Base-by-base conservation (phyloP, 2,888 invertebrate species). In the Seira ritae region DNA sequence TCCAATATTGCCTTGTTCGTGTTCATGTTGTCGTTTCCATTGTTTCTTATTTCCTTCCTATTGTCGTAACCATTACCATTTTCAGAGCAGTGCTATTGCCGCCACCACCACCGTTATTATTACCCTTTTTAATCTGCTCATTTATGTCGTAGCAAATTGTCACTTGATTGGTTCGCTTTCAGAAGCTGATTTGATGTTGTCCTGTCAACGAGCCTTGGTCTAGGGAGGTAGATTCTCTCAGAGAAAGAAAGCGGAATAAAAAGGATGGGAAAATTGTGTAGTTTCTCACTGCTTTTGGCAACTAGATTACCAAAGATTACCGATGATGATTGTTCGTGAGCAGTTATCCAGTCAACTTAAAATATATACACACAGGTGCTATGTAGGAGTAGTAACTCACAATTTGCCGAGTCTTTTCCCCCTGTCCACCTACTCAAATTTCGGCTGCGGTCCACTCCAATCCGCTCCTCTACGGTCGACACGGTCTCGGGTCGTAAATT, bases 401-500 rank as follows among this genome's bases (percentile, higher is more conserved):
- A 50, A 50, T 50, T 50, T 50, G 50, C 50, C 3, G 15, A 50
- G 50, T 50, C 50, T 15, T 3, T 8, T n/a, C 17, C 50, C 50
- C 2, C 50, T 50, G 50, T 50, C 50, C 50, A 50, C 50, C 50
- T 50, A 12, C 50, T 50, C 50, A 50, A 3, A n/a, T 8, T 50
- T 50, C n/a, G n/a, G n/a, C n/a, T n/a, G n/a, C n/a, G n/a, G n/a
- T n/a, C n/a, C n/a, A n/a, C n/a, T n/a, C n/a, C n/a, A n/a, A n/a
- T n/a, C n/a, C n/a, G n/a, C 12, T 50, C 17, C 6, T n/a, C 50
- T 50, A 3, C 50, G 17, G 50, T 50, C 15, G 6, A n/a, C 72
- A 50, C 31, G 50, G 68, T 80, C 60, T 70, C 68, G 66, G 46
- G 23, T 76, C 81, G 81, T 82, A 82, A 82, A 76, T 82, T 82